Base-by-base conservation (phyloP, 2,797 vertebrate genomes). In the Danio kyathit region DNA sequence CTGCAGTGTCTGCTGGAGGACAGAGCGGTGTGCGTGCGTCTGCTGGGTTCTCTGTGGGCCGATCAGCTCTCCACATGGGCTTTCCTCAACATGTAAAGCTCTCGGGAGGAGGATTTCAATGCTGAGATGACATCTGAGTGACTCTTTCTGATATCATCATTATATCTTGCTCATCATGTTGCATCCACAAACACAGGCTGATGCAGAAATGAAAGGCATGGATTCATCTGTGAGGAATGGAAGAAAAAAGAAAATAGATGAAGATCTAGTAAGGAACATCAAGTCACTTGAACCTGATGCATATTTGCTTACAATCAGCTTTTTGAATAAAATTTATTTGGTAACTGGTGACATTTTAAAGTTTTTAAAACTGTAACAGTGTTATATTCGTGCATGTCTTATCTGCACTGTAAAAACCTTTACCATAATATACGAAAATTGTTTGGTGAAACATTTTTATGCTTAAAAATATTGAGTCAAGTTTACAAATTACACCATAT, bases 1-100 rank as follows among this genome's bases (percentile, higher is more conserved):
- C 52, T 86, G 80, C 92, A 92, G 79, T 81, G 89, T 73, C 81
- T 93, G 79, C 86, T 94, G 86, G 93, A 93, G 71, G 88, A 92
- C 82, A 80, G 73, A 46, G 76, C 51, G 1, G 92, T 89, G 14
- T 93, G 91, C 51, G 70, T 90, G 72, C 83, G 87, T 7, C 1
- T 94, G 4, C 82, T 93, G 72, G 92, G 91, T 10, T 87, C 91
- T 0, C 74, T 92, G 72, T 87, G 79, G 10, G 83, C 89, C 2
- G 92, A 94, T 0, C 91, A 94, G 44, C 87, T 86, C 1, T 91
- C 85, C 14, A 8, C 90, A 57, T 93, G 91, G 92, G 80, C 90
- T 74, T 89, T 88, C 49, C 74, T 88, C 5, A 66, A 85, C 41
- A 73, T 71, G 71, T 93, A 83, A 92, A 41, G 14, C 61, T 16